Conservation (phyloP, 2,113 vertebrate species). For the Otis tarda region DNA sequence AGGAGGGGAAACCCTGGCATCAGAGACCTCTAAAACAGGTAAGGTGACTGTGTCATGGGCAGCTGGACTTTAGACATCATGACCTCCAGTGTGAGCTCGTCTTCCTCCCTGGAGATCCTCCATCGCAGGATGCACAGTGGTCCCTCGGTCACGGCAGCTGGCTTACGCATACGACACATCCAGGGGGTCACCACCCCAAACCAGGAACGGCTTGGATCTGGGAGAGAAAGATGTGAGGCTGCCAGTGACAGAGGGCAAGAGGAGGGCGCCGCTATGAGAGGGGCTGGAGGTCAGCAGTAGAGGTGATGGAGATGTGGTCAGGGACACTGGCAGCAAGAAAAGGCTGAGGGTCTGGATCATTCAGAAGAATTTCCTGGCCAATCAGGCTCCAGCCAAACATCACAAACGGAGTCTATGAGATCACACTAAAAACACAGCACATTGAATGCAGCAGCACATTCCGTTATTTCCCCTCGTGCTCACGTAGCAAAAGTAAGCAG, state of each 20-base stretch:
- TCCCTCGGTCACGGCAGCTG: no score
- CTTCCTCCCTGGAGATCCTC: neutral
- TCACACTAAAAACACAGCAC: neutral
- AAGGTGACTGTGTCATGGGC: neutral
- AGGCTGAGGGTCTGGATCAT: neutral
- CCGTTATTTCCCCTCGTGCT: neutral
- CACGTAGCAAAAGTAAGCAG: neutral
- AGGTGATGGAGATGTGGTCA: neutral
- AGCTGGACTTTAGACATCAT: no score
- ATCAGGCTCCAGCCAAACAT: neutral
- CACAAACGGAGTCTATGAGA: neutral
- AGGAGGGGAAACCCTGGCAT: neutral
- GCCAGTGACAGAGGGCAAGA: accelerated
- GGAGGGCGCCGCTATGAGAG: neutral
- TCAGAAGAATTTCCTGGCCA: neutral
- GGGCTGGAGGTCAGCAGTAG: neutral
- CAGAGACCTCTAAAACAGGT: neutral
- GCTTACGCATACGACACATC: accelerated
- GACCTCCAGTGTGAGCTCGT: neutral
- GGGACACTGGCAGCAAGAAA: neutral
- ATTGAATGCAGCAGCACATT: neutral
- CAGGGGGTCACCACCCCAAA: neutral
- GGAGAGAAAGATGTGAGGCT: neutral
- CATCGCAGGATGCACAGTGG: accelerated
- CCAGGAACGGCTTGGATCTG: neutral